Percentiles rank a stretch among this genome's conserved stretches.
Conservation (phyloP, 2,797 vertebrate species). For the Monodelphis domestica region DNA sequence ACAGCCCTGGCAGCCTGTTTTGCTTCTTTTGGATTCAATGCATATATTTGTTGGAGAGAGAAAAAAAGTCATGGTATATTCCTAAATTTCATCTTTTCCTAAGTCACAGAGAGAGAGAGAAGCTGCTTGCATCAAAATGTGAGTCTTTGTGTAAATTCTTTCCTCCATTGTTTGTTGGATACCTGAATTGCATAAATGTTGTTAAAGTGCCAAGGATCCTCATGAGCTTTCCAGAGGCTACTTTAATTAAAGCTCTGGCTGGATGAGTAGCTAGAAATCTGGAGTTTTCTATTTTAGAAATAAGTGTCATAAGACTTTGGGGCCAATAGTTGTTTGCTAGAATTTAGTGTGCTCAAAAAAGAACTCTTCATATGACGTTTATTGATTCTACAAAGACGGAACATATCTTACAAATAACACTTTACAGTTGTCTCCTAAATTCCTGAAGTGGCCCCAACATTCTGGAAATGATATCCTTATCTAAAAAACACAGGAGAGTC, state of each 20-base stretch:
- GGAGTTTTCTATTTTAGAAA: constrained; percentile 19
- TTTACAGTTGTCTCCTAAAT: constrained; percentile 28
- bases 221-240: constrained; percentile 35
- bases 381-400: not conserved
- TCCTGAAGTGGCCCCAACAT: not conserved
- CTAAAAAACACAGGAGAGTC: not conserved
- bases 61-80: constrained; percentile 59
- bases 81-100: constrained; percentile 67
- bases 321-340: not conserved
- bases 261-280: not conserved
- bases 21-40: constrained; percentile 77
- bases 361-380: constrained; percentile 26
- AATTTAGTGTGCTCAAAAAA: constrained; percentile 1
- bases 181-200: constrained; percentile 20
- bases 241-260: constrained; percentile 36
- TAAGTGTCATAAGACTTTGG: not conserved
- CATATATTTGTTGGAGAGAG: constrained; percentile 63
- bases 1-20: constrained; percentile 66
- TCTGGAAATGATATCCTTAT: not conserved
- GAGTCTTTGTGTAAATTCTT: constrained; percentile 77
- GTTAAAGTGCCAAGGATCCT: constrained; percentile 26
- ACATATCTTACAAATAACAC: not conserved
- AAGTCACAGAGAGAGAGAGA: constrained; percentile 74
- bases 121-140: constrained; percentile 78
- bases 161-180: constrained; percentile 9